Percentiles rank a stretch among this genome's conserved stretches.
phyloP scores from a whole-genome alignment of 2,113 vertebrate genomes.

The Pelusios castaneus region DNA sequence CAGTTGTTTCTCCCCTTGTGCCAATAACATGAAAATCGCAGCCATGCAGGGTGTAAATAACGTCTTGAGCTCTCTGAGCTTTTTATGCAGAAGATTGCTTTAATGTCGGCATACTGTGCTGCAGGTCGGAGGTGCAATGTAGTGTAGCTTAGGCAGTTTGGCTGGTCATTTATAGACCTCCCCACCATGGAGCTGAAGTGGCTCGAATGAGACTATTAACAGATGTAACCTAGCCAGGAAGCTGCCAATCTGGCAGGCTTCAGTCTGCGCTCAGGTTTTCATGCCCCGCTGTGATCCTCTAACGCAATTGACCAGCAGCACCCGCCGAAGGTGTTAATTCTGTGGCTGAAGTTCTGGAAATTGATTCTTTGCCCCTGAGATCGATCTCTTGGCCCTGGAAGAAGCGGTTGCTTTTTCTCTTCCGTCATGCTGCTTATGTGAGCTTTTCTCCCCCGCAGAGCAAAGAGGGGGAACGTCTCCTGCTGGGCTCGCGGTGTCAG shows the following conservation, averaged over 20 bases:
- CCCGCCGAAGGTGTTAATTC: not conserved
- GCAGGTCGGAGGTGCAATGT: not conserved
- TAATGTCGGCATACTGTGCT: slow-evolving; percentile 1
- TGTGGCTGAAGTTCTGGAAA: not conserved
- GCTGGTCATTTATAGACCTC: not conserved
- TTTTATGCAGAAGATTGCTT: not conserved
- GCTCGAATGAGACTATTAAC: not conserved
- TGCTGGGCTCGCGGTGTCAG: slow-evolving; percentile 33
- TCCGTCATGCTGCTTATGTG: not conserved
- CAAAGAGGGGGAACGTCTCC: slow-evolving; percentile 69
- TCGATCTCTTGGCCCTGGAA: not conserved
- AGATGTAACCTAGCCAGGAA: not conserved
- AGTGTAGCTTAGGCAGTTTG: not conserved
- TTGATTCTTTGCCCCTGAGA: not conserved
- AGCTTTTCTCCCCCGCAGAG: slow-evolving; percentile 66
- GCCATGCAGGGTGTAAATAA: not conserved
- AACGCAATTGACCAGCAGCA: not conserved
- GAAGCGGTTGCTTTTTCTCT: not conserved
- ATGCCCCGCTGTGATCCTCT: not conserved
- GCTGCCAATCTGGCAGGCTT: not conserved
- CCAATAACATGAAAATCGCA: not conserved
- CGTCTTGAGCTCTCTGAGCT: not conserved
- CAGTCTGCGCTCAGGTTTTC: not conserved
- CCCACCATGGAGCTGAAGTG: not conserved
- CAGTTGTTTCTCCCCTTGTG: not conserved